These are phyloP conservation scores for Eurytoma adleriae DNA, from an alignment of 2,888 invertebrate genomes.

Conservation along the genomic window DNA sequence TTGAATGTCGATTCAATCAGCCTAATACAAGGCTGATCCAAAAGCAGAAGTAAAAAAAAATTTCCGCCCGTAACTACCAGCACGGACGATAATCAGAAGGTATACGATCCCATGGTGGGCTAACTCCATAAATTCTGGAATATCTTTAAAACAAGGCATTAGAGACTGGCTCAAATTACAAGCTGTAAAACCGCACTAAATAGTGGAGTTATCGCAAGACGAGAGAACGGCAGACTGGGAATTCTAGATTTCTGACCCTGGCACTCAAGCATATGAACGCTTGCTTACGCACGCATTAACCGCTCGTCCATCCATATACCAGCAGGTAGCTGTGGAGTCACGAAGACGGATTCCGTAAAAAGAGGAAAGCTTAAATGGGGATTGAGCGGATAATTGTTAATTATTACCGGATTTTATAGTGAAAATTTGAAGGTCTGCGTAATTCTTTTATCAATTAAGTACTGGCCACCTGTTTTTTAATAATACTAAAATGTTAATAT, in stretches of 20 bases:
- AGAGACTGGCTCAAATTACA: conserved; percentile 45
- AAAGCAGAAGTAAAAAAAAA: not conserved
- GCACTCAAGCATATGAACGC: not conserved
- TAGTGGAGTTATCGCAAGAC: conserved; percentile 33
- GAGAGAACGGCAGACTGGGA: conserved; percentile 6
- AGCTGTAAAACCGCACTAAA: conserved; percentile 48
- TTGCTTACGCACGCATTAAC: conserved; percentile 1
- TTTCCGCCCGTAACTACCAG: not conserved
- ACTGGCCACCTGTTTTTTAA: too few species aligned
- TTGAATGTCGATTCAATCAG: too few species aligned
- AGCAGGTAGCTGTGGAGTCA: too few species aligned
- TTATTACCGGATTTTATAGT: too few species aligned
- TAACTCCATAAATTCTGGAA: conserved; percentile 28
- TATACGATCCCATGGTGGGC: not conserved
- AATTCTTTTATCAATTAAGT: too few species aligned
- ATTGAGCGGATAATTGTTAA: too few species aligned
- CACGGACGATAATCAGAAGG: conserved; percentile 20
- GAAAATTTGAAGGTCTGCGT: too few species aligned
- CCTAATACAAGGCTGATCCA: too few species aligned
- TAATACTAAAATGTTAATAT: too few species aligned
- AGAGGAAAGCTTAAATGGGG: too few species aligned
- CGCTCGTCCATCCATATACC: not conserved
- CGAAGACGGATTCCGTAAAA: too few species aligned
- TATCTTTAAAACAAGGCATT: conserved; percentile 39
- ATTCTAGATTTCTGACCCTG: conserved; percentile 31